Evolutionary conservation across 2,888 invertebrate genomes (phyloP).

Genomic region (Sabatieria punctata): DNA sequence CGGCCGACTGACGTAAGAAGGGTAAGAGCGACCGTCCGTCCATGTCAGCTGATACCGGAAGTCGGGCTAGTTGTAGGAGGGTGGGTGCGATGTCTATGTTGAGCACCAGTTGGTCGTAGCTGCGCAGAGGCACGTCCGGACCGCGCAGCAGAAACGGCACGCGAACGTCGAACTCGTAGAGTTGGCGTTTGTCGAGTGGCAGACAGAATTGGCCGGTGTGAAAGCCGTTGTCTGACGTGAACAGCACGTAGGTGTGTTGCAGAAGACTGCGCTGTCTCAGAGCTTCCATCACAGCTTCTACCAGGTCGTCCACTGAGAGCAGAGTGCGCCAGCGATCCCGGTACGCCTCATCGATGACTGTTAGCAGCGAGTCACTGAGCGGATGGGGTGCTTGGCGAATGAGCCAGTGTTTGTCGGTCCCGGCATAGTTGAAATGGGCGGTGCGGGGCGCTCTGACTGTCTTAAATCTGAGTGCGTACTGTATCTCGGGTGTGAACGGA

Average conservation of each 20-base stretch:
- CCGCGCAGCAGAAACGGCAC: constrained; percentile 65
- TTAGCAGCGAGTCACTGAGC: neutral
- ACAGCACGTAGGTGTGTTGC: constrained; percentile 60
- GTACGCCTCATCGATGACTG: neutral
- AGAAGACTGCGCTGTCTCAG: constrained; percentile 43
- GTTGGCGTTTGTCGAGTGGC: constrained; percentile 71
- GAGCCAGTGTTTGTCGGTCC: constrained; percentile 62
- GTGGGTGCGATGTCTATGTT: constrained; percentile 72
- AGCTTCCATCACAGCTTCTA: constrained; percentile 45
- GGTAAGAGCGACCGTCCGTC: constrained; percentile 45
- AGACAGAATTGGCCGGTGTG: constrained; percentile 78
- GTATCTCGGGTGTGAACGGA: constrained; percentile 61
- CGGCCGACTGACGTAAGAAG: constrained; percentile 18
- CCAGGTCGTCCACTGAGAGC: constrained; percentile 69
- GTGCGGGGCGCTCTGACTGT: constrained; percentile 46
- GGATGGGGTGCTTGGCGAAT: constrained; percentile 50
- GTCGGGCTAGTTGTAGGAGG: constrained; percentile 52
- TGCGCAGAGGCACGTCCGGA: constrained; percentile 37
- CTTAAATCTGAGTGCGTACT: constrained; percentile 46
- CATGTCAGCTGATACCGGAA: constrained; percentile 34
- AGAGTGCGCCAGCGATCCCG: constrained; percentile 49
- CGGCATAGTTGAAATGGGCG: constrained; percentile 43
- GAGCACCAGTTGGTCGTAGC: constrained; percentile 44
- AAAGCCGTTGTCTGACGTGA: constrained; percentile 75
- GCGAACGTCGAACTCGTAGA: constrained; percentile 70